phyloP scores from a whole-genome alignment of 2,797 vertebrate genomes.

The Tinamus major region DNA sequence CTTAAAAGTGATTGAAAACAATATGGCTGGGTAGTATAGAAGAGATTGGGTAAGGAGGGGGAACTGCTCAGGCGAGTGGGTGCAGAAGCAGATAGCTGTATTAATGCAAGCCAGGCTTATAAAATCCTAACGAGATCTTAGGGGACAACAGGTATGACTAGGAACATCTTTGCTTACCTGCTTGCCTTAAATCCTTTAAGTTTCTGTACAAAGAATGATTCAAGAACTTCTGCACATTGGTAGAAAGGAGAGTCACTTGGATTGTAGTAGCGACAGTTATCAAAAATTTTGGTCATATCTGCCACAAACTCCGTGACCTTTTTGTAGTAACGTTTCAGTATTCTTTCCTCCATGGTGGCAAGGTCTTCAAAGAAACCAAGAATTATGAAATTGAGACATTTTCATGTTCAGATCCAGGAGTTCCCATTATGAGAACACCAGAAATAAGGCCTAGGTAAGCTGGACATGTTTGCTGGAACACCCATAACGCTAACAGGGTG shows the following conservation, averaged over 20 bases:
- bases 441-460: neutral
- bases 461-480: neutral
- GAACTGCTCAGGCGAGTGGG: neutral
- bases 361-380: conserved; percentile 86
- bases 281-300: conserved; percentile 99
- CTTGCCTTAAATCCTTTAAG: conserved; percentile 98
- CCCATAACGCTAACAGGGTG: neutral
- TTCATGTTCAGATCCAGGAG: neutral
- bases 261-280: conserved; percentile 99
- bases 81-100: neutral
- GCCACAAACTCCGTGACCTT: conserved; percentile 97
- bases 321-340: conserved; percentile 92
- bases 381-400: neutral
- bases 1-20: neutral
- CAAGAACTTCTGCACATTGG: conserved; percentile 96
- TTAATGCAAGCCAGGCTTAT: neutral
- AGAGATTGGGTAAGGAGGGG: neutral
- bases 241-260: conserved; percentile 96
- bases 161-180: conserved; percentile 84
- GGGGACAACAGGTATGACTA: neutral
- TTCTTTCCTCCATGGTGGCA: conserved; percentile 94
- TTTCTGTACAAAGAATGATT: conserved; percentile 98
- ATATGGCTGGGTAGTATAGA: neutral
- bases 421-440: neutral
- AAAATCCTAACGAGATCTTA: neutral